Evolutionary conservation across 2,888 invertebrate species (phyloP), one percentile per base, ranked within the genome.

Genomic region (Chalcis sispes): DNA sequence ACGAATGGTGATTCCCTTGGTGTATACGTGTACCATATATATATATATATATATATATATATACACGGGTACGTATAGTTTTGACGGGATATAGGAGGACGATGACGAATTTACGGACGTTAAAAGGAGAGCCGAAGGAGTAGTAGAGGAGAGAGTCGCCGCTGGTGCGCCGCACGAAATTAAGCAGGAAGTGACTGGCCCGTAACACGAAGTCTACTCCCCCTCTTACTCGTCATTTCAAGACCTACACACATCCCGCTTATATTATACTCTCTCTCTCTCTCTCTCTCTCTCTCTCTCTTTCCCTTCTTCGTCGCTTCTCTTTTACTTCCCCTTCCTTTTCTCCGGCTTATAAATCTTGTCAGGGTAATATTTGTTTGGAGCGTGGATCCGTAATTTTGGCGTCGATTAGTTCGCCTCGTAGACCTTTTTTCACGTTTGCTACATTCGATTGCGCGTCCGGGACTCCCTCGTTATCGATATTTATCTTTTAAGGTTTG

Each of bases 161-260:
- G 46, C 62, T 48, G n/a, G n/a, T n/a, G n/a, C 25, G 25, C 25
- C 18, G 3, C 62, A 75, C 69, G 75, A 75, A 80, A 79, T 80
- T 79, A 79, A 80, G 75, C 79, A 65, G 76, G 79, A 80, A 79
- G 75, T 79, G 75, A 79, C 75, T 76, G 74, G 69, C 73, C 48
- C 20, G 4, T 10, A n/a, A n/a, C n/a, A n/a, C n/a, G n/a, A n/a
- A n/a, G n/a, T n/a, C n/a, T n/a, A n/a, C n/a, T n/a, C n/a, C n/a
- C n/a, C n/a, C n/a, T n/a, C n/a, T n/a, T n/a, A n/a, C n/a, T n/a
- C n/a, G n/a, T n/a, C n/a, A n/a, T n/a, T n/a, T 8, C 1, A 59
- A 59, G 64, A 64, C 64, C 48, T 64, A 64, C 48, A 64, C 48
- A 48, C 62, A 29, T 62, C 32, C 62, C 46, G 62, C 32, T 59